These are phyloP conservation scores for Temnothorax ravouxi DNA, from an alignment of 2,888 invertebrate genomes.

Conservation along the genomic window DNA sequence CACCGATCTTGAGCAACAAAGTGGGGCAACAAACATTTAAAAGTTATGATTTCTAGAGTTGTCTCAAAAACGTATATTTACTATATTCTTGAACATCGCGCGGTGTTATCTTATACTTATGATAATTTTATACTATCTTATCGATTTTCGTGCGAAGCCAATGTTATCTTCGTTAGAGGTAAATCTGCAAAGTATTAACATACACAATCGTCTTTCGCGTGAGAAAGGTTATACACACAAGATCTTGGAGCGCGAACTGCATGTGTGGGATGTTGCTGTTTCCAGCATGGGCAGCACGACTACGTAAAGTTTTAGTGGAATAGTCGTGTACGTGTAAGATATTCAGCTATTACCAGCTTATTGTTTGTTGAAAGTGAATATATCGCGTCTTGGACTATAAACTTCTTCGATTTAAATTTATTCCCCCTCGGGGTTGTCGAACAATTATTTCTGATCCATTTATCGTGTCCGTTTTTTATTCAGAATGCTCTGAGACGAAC, in stretches of 20 bases:
- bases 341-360: neutral
- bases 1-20: neutral
- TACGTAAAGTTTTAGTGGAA: neutral
- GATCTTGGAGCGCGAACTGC: neutral
- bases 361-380: neutral
- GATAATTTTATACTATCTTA: neutral
- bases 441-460: slow-evolving; percentile 7
- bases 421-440: neutral
- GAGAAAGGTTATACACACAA: slow-evolving; percentile 34
- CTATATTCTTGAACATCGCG: neutral
- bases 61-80: neutral
- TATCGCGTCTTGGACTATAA: neutral
- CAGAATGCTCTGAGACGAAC: neutral
- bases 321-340: neutral
- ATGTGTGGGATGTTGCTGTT: slow-evolving; percentile 3
- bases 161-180: slow-evolving; percentile 1
- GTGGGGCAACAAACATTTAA: too few species aligned
- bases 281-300: neutral
- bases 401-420: slow-evolving; percentile 3
- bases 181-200: slow-evolving; percentile 31
- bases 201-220: neutral
- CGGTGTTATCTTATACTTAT: neutral
- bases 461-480: neutral
- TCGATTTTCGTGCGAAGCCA: neutral
- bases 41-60: neutral